Percentiles rank a stretch among this genome's conserved stretches.
These are phyloP conservation scores for Aurelia aurita complex sp. Pacific DNA, from an alignment of 30 jellyfish, hydroid and myxozoan genomes.

Conservation along the genomic window DNA sequence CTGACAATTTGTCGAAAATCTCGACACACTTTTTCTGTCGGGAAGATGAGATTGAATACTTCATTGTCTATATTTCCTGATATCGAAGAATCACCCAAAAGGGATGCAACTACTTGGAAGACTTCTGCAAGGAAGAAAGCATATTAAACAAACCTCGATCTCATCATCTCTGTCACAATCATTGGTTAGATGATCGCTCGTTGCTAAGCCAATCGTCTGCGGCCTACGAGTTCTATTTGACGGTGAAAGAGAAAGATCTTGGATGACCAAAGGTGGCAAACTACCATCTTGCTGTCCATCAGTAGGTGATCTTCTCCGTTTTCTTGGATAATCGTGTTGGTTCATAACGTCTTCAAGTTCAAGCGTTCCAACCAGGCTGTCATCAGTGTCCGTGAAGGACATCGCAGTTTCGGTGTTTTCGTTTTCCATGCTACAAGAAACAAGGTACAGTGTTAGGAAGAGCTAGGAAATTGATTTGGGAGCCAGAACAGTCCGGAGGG, in stretches of 20 bases:
- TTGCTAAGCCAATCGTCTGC: constrained; percentile 53
- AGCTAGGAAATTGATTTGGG: no score
- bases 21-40: no score
- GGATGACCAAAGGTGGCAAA: constrained; percentile 61
- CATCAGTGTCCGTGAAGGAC: constrained; percentile 67
- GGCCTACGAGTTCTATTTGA: constrained; percentile 46
- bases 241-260: constrained; percentile 68
- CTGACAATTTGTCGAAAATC: no score
- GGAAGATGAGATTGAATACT: no score
- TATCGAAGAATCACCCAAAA: no score
- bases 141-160: constrained; percentile 28
- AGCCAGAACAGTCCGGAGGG: no score
- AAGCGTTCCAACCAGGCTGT: not conserved
- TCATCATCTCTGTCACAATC: constrained; percentile 43
- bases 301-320: constrained; percentile 38
- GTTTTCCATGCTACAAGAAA: no score
- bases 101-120: no score
- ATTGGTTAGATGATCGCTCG: constrained; percentile 44
- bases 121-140: no score
- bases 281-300: constrained; percentile 6
- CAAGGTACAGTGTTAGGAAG: no score
- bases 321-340: constrained; percentile 10
- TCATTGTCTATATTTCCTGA: no score
- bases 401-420: constrained; percentile 29
- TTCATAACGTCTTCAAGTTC: constrained; percentile 50